Base-by-base conservation (phyloP, 2,888 invertebrate species). In the Augiades crinisus region DNA sequence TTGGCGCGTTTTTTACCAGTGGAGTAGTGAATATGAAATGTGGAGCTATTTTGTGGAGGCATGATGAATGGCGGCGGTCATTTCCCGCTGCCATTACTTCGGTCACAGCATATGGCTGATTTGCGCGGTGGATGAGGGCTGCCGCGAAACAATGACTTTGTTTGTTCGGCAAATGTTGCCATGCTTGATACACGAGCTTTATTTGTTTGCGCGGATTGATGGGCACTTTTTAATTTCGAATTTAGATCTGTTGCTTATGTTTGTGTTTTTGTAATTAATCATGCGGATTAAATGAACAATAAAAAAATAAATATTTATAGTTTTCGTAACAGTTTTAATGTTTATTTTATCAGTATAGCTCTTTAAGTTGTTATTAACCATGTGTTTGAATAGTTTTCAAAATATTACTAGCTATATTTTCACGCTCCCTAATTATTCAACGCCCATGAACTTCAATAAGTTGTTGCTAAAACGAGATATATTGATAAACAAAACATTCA, bases 41-140 rank as follows among this genome's bases (percentile, higher is more conserved):
- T 63, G 59, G 58, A 58, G 67, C 62, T 72, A 71, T 77, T 81
- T 52, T 77, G 79, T 66, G 77, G 78, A 72, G 59, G 65, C 67
- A 70, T 83, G 84, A 84, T 85, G 79, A 78, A 85, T 82, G 81
- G 70, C 63, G 61, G 65, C 70, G 79, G 79, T 78, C 83, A 81
- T 76, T 81, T 81, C 73, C 76, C 75, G 70, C 40, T 19, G 17
- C 47, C 73, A 76, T 80, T 74, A 68, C 63, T 64, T 65, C 70
- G 75, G 75, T 77, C 78, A 77, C 71, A 78, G 72, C 86, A 86
- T 87, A 83, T 87, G 86, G 83, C 71, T 70, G 73, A 77, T 78
- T 69, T 69, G 50, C 43, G 34, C 31, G 33, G 8, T 49, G 49
- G 54, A 31, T 43, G 43, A 27, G 50, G 50, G 36, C 19, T 38